phyloP scores from a whole-genome alignment of 2,113 vertebrate species.

The Ploceus nigricollis region DNA sequence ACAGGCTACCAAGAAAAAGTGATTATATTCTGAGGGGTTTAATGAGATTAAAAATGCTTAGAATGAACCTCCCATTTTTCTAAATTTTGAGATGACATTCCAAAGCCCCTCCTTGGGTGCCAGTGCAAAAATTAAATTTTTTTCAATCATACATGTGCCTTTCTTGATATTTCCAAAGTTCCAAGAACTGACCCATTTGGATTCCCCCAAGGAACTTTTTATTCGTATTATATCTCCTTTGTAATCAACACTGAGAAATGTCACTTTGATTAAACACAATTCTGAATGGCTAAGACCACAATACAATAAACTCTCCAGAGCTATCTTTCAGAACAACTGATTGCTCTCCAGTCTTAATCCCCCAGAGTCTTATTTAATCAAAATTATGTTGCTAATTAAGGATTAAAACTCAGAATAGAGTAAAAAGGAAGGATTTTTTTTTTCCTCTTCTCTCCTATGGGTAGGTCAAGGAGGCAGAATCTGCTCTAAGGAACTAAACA shows the following conservation, averaged over 20 bases:
- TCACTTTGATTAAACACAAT: slow-evolving; percentile 81
- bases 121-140: slow-evolving; percentile 3
- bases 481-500: slow-evolving; percentile 37
- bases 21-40: background rate
- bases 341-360: slow-evolving; percentile 72
- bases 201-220: slow-evolving; percentile 66
- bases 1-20: background rate
- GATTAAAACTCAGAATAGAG: slow-evolving; percentile 73
- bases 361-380: slow-evolving; percentile 78
- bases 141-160: background rate
- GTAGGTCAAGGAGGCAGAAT: slow-evolving; percentile 73
- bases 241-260: slow-evolving; percentile 79
- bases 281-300: slow-evolving; percentile 71
- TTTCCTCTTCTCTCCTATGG: slow-evolving; percentile 41
- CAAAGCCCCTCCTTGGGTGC: background rate
- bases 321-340: slow-evolving; percentile 73
- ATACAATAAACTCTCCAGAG: slow-evolving; percentile 77
- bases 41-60: slow-evolving; percentile 1
- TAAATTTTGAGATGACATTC: background rate
- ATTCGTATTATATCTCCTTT: slow-evolving; percentile 70
- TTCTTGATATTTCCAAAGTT: slow-evolving; percentile 5
- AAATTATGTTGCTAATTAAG: slow-evolving; percentile 83
- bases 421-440: slow-evolving; percentile 51
- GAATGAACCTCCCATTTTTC: background rate
- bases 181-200: slow-evolving; percentile 15